Conservation (phyloP, 92 coral and sea anemone species). For the Paragorgia papillata region DNA sequence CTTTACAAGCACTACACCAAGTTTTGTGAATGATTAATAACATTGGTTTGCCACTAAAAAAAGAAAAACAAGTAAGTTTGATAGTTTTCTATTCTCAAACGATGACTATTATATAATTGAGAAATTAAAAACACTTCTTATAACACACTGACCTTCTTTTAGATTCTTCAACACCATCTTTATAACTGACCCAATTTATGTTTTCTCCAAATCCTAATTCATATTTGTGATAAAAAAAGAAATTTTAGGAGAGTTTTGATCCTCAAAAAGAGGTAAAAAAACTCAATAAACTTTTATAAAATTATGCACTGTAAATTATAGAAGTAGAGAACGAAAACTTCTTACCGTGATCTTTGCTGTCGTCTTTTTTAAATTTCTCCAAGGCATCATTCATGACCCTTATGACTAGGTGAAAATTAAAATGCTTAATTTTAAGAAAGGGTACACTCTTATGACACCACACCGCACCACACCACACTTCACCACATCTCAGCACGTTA, state of each 20-base stretch:
- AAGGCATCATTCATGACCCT: conserved; percentile 67
- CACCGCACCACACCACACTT: no score
- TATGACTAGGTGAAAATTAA: conserved; percentile 34
- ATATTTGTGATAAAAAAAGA: not conserved
- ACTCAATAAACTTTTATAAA: no score
- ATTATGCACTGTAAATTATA: no score
- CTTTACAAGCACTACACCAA: conserved; percentile 87
- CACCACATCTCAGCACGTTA: no score
- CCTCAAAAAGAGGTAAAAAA: no score
- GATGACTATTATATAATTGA: no score
- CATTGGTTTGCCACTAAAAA: conserved; percentile 78
- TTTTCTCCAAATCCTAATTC: conserved; percentile 75
- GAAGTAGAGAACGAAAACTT: no score
- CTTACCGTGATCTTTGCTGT: conserved; percentile 54
- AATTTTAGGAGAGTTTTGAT: no score
- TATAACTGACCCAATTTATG: conserved; percentile 70
- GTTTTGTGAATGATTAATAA: conserved; percentile 83
- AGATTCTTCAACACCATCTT: conserved; percentile 69
- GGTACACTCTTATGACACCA: not conserved
- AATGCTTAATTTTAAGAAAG: not conserved
- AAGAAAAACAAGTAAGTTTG: not conserved
- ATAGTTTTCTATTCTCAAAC: no score
- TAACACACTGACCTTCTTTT: conserved; percentile 88
- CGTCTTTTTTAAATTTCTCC: conserved; percentile 52
- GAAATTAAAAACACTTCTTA: no score